These are phyloP conservation scores for Lasioglossum albipes DNA, from an alignment of 1,140 invertebrate genomes.

Conservation along the genomic window DNA sequence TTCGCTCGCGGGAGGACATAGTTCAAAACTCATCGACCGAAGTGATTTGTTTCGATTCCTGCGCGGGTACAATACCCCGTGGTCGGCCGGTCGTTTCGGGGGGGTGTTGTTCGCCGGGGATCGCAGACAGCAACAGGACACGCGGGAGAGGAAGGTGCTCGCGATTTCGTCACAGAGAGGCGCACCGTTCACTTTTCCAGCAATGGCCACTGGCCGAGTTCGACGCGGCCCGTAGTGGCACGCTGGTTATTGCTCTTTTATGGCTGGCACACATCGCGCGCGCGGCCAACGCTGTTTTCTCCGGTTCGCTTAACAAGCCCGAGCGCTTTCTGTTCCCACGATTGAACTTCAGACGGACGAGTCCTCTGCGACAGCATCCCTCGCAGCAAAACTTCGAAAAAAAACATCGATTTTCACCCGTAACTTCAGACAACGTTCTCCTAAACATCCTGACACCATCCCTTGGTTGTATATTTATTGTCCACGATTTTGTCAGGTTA, in stretches of 20 bases:
- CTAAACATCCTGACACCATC: no score
- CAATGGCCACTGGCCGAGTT: constrained; percentile 49
- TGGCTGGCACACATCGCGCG: constrained; percentile 41
- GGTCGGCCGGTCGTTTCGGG: no score
- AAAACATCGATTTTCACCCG: no score
- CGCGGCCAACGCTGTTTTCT: constrained; percentile 25
- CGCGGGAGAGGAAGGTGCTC: background rate
- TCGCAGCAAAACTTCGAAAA: background rate
- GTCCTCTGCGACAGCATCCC: background rate
- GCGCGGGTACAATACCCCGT: background rate
- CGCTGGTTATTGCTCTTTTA: constrained; percentile 51
- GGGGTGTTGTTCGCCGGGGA: no score
- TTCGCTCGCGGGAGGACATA: constrained; percentile 3
- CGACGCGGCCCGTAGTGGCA: constrained; percentile 21
- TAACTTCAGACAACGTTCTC: no score
- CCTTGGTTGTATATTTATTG: no score
- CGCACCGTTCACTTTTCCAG: constrained; percentile 49
- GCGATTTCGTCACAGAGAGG: constrained; percentile 41
- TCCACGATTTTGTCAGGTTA: no score
- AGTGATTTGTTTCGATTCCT: constrained; percentile 12
- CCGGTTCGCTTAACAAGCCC: constrained; percentile 25
- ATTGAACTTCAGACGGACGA: background rate
- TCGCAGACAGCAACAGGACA: background rate
- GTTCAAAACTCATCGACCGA: constrained; percentile 9
- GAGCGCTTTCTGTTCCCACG: constrained; percentile 48